phyloP scores from a whole-genome alignment of 2,113 vertebrate genomes.

The Cephalopterus ornatus region DNA sequence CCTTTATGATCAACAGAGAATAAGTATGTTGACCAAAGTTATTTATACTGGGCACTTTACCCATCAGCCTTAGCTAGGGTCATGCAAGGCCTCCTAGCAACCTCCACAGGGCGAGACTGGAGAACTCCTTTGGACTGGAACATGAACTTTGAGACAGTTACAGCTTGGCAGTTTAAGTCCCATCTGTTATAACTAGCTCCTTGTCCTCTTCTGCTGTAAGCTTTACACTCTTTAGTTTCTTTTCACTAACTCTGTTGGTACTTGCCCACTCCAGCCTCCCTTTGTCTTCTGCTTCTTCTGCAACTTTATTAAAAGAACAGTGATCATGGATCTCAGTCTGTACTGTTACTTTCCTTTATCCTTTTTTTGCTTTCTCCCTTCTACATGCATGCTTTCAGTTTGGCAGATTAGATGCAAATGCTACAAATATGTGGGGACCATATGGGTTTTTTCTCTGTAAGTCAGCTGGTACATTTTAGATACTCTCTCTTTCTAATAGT shows the following conservation, averaged over 20 bases:
- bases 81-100: not conserved
- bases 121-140: not conserved
- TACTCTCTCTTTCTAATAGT: not conserved
- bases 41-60: not conserved
- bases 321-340: not conserved
- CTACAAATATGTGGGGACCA: not conserved
- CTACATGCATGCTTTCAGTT: not conserved
- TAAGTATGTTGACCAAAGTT: not conserved
- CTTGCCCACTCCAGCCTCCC: not conserved
- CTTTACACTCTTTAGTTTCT: not conserved
- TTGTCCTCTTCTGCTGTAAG: not conserved
- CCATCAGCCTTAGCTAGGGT: not conserved
- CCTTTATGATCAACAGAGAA: not conserved
- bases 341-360: not conserved
- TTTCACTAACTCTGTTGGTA: not conserved
- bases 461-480: not conserved
- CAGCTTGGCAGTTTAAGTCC: not conserved
- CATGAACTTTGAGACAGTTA: not conserved
- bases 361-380: not conserved
- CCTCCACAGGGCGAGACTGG: not conserved
- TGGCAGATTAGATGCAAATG: not conserved
- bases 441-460: not conserved
- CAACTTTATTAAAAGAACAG: not conserved
- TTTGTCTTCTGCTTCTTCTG: not conserved
- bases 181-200: not conserved